phyloP scores from a whole-genome alignment of 2,888 invertebrate genomes.

The Barypeithes pellucidus region DNA sequence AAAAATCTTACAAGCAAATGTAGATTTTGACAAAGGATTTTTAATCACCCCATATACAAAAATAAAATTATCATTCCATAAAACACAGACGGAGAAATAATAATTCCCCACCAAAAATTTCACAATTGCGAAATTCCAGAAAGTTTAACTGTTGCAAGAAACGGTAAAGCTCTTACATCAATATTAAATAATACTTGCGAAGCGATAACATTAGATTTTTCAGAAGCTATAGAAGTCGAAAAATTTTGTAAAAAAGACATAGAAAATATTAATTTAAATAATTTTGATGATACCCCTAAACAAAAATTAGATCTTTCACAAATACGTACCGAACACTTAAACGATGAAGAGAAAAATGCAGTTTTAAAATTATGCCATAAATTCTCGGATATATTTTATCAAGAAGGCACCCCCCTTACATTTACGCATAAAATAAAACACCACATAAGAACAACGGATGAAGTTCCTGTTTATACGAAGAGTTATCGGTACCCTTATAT shows the following conservation, averaged over 20 bases:
- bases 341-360: conserved; percentile 15
- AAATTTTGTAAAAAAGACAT: conserved; percentile 42
- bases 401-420: conserved; percentile 7
- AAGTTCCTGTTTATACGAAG: conserved; percentile 21
- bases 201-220: conserved; percentile 28
- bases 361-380: conserved; percentile 22
- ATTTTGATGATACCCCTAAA: conserved; percentile 17
- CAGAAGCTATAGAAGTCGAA: conserved; percentile 47
- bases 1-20: no score
- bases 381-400: conserved; percentile 26
- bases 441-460: conserved; percentile 17
- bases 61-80: no score
- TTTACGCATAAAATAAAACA: conserved; percentile 15
- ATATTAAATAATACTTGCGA: conserved; percentile 43
- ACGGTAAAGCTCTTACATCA: conserved; percentile 39
- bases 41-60: no score
- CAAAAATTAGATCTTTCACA: neutral
- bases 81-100: conserved; percentile 46
- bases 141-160: conserved; percentile 40
- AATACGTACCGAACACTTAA: neutral
- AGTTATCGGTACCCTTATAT: conserved; percentile 18
- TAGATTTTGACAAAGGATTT: no score
- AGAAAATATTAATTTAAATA: conserved; percentile 19
- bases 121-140: no score
- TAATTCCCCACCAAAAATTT: no score